Conservation (phyloP, 2,113 vertebrate genomes). For the Microcebus murinus region DNA sequence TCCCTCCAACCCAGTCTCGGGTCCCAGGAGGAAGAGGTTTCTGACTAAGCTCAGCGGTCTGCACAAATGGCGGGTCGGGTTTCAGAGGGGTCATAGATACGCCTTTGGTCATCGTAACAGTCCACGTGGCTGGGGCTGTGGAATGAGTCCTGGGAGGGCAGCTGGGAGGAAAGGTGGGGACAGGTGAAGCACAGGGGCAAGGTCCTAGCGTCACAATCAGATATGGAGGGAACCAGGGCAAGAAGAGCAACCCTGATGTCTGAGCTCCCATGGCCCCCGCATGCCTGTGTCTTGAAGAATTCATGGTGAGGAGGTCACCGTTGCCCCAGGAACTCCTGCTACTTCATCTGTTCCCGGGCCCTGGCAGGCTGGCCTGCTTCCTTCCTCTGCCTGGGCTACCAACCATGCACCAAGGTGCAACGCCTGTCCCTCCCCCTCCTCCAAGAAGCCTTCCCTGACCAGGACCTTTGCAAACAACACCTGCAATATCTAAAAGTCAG, state of each 20-base stretch:
- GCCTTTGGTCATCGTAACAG: conserved; percentile 11
- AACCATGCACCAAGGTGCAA: neutral
- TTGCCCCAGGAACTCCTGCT: neutral
- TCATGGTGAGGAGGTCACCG: neutral
- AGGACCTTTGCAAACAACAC: neutral
- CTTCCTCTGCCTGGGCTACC: neutral
- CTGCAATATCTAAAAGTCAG: neutral
- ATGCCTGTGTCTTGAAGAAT: neutral
- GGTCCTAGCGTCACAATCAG: neutral
- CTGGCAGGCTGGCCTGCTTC: neutral
- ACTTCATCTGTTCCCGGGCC: neutral
- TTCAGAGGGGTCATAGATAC: conserved; percentile 65
- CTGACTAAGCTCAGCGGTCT: conserved; percentile 59
- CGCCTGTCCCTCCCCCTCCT: neutral
- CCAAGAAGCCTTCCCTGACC: conserved; percentile 41
- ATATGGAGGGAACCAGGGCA: neutral
- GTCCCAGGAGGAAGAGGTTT: conserved; percentile 53
- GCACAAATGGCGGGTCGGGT: conserved; percentile 27
- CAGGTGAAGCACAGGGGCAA: neutral
- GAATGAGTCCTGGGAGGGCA: neutral
- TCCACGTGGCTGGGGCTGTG: neutral
- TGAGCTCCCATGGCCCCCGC: neutral
- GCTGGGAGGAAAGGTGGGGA: neutral
- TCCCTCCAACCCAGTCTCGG: neutral
- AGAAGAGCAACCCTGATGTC: accelerated